These are phyloP conservation scores for Sebastes iracundus DNA, from an alignment of 2,797 vertebrate genomes.

Conservation along the genomic window DNA sequence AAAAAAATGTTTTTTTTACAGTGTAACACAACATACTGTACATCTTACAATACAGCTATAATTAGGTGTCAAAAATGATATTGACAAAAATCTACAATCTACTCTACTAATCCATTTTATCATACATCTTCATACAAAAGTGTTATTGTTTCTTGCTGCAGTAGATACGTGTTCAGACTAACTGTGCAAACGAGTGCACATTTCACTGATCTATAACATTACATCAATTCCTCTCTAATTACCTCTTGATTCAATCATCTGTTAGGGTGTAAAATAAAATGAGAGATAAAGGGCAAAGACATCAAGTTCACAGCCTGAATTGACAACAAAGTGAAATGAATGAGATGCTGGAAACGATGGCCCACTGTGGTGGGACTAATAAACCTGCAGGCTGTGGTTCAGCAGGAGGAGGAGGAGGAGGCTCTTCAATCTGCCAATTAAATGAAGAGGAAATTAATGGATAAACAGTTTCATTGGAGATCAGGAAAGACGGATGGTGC, in stretches of 20 bases:
- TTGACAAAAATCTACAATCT: not conserved
- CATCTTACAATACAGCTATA: not conserved
- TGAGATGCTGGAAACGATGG: slow-evolving; percentile 39
- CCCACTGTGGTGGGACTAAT: slow-evolving; percentile 62
- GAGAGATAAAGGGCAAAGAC: slow-evolving; percentile 55
- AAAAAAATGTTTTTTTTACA: no score
- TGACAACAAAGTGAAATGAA: slow-evolving; percentile 70
- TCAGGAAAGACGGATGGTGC: slow-evolving; percentile 46
- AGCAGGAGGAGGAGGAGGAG: slow-evolving; percentile 9
- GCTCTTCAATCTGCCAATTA: slow-evolving; percentile 63
- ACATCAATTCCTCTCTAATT: slow-evolving; percentile 9
- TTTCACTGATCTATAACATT: slow-evolving; percentile 1
- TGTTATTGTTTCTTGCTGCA: not conserved
- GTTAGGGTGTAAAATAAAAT: slow-evolving; percentile 33
- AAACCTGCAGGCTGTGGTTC: slow-evolving; percentile 63
- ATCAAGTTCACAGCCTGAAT: slow-evolving; percentile 50
- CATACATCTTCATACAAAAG: not conserved
- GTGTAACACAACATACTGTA: not conserved
- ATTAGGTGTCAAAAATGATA: not conserved
- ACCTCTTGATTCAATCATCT: slow-evolving; percentile 35
- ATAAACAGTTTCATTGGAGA: slow-evolving; percentile 64
- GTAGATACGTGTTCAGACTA: not conserved
- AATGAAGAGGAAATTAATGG: slow-evolving; percentile 64
- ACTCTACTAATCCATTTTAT: not conserved
- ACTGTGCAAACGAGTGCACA: not conserved